phyloP scores from a whole-genome alignment of 2,797 vertebrate species.

The Catamblyrhynchus diadema region DNA sequence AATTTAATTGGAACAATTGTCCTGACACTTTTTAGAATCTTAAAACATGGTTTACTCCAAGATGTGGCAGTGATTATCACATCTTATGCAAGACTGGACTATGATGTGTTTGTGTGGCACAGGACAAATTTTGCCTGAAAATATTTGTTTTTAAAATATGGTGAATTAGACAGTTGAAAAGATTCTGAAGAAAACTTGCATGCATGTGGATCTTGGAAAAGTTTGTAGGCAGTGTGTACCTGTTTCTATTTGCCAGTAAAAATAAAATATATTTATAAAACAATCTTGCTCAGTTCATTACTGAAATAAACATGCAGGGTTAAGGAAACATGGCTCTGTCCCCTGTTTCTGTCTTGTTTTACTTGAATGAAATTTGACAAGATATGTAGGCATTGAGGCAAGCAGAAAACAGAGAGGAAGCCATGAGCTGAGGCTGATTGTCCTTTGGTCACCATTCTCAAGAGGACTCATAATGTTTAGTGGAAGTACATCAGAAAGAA shows the following conservation, averaged over 20 bases:
- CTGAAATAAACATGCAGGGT: neutral
- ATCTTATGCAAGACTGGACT: neutral
- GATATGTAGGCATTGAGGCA: neutral
- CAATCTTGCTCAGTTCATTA: neutral
- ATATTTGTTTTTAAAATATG: neutral
- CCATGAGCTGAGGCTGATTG: neutral
- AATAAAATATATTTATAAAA: neutral
- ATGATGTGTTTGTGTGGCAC: neutral
- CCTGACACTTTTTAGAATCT: neutral
- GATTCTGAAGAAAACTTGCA: neutral
- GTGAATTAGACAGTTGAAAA: neutral
- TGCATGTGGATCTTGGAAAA: neutral
- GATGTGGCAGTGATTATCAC: neutral
- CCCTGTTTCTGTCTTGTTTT: neutral
- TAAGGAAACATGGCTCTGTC: neutral
- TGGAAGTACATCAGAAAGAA: neutral
- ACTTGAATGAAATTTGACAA: neutral
- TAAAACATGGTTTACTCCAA: neutral
- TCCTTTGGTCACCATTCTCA: neutral
- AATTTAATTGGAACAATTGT: neutral
- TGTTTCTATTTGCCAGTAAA: neutral
- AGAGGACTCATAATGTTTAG: neutral
- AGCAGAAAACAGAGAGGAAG: neutral
- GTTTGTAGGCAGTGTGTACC: neutral
- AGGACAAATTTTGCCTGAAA: neutral